Base-by-base conservation (phyloP, 2,888 invertebrate genomes). In the Lasioglossum zephyrum region DNA sequence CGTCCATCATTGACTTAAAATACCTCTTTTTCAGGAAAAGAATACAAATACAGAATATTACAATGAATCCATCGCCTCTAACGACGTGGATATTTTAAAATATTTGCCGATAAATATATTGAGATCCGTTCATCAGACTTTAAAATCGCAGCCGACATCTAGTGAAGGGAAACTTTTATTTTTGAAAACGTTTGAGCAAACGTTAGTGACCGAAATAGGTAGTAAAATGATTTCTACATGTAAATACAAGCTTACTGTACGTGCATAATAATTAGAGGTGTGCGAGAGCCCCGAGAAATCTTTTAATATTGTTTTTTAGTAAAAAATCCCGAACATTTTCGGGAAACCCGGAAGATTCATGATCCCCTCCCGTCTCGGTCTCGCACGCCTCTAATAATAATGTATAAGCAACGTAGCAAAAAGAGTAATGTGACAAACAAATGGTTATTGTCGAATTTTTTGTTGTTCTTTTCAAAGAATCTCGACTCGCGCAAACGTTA, bases 191-290 rank as follows among this genome's bases (percentile, higher is more conserved):
- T 95, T 97, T 80, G 96, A 96, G 86, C 96, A 97, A 87, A 95
- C 96, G 81, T 95, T 98, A 39, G 95, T 97, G 87, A 94, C 94
- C 41, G 96, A 97, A 92, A 97, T 98, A 90, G 96, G 98, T 98
- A 95, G 96, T 84, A 70, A 53, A 85, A 53, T 60, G n/a, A 79
- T 63, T 79, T 74, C 9, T n/a, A n/a, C 11, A n/a, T 57, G 57
- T 57, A 57, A 1, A n/a, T 11, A 57, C n/a, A n/a, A n/a, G n/a
- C 57, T n/a, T 57, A n/a, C 57, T 57, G 22, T n/a, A n/a, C 11
- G 11, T 3, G 22, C 53, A 53, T 22, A 53, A 53, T 9, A 53
- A 53, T 22, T 39, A 39, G 39, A 39, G 39, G 39, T 39, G 39
- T 39, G 39, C 39, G 39, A 5, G 39, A 5, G 2, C 39, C 39